Conservation (phyloP, 2,797 vertebrate species). For the Melanotaenia parkinsoni region DNA sequence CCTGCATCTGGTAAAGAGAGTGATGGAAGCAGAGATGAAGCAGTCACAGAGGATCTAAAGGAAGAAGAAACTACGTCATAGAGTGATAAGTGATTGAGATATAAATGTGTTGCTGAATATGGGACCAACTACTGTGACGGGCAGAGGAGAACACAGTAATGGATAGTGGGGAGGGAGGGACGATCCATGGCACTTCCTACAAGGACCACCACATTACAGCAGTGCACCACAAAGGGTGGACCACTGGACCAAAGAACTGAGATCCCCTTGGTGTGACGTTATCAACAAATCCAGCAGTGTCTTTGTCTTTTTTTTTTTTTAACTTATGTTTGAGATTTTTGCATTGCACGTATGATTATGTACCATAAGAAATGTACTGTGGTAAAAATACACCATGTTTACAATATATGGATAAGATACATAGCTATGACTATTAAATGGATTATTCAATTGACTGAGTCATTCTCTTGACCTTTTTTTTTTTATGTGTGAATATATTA, state of each 20-base stretch:
- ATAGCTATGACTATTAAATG: conserved; percentile 82
- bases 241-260: conserved; percentile 82
- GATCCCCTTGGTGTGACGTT: conserved; percentile 76
- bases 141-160: conserved; percentile 71
- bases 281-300: conserved; percentile 82
- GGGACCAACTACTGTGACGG: conserved; percentile 82
- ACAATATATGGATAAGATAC: conserved; percentile 80
- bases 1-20: conserved; percentile 34
- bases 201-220: conserved; percentile 76
- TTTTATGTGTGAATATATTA: not conserved
- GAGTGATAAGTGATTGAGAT: conserved; percentile 52
- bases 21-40: conserved; percentile 21
- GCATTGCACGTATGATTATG: conserved; percentile 82
- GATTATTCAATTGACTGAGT: conserved; percentile 70
- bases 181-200: conserved; percentile 76
- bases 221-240: conserved; percentile 78
- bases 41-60: conserved; percentile 36
- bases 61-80: conserved; percentile 46
- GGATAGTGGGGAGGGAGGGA: conserved; percentile 6
- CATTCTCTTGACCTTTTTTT: conserved; percentile 20
- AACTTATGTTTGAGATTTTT: conserved; percentile 75
- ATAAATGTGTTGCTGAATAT: conserved; percentile 40
- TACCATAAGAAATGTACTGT: conserved; percentile 80
- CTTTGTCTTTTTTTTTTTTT: conserved; percentile 81
- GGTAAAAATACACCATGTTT: conserved; percentile 78